Conservation (phyloP, 2,888 invertebrate genomes). For the Mesochorus sp. region DNA sequence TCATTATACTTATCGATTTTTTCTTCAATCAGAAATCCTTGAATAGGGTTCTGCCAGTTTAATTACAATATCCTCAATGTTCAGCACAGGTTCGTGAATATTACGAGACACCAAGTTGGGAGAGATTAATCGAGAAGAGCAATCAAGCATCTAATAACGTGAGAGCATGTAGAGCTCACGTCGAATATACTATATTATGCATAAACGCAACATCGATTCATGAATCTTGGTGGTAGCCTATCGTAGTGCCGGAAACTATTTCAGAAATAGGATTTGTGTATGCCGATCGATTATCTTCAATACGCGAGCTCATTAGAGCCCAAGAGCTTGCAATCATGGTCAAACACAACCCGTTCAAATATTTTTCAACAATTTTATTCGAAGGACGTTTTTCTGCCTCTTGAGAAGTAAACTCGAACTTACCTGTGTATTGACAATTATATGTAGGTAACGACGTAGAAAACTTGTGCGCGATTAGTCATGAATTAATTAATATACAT, state of each 20-base stretch:
- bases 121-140: slow-evolving; percentile 35
- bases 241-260: slow-evolving; percentile 49
- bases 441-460: slow-evolving; percentile 35
- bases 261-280: slow-evolving; percentile 51
- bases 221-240: slow-evolving; percentile 6
- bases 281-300: slow-evolving; percentile 57
- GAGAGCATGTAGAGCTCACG: background rate
- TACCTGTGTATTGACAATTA: slow-evolving; percentile 7
- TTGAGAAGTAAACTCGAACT: too few relatives aligned
- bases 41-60: background rate
- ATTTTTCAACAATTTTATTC: slow-evolving; percentile 10
- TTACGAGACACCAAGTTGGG: slow-evolving; percentile 24
- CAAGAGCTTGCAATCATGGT: background rate
- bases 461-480: background rate
- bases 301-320: slow-evolving; percentile 35
- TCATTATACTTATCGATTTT: too few relatives aligned
- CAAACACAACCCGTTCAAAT: slow-evolving; percentile 15
- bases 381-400: slow-evolving; percentile 40
- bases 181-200: background rate
- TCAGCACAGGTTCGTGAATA: background rate
- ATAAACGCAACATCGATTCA: slow-evolving; percentile 25
- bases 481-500: background rate
- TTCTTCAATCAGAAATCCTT: too few relatives aligned
- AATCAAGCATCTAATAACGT: slow-evolving; percentile 46
- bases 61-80: slow-evolving; percentile 34